These are phyloP conservation scores for Brachionus sp. DNA, from an alignment of 1,140 invertebrate species.

Conservation along the genomic window DNA sequence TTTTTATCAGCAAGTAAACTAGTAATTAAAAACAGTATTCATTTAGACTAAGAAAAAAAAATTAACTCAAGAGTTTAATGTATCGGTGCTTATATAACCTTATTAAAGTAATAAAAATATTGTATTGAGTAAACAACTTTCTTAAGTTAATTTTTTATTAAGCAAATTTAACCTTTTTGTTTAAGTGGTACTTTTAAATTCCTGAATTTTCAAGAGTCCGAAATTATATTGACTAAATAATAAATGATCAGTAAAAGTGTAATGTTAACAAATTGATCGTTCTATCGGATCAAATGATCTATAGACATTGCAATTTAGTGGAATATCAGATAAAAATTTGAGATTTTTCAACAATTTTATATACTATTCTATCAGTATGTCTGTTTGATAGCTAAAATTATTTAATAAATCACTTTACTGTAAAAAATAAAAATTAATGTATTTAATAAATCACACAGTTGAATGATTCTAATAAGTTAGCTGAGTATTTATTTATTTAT, in stretches of 20 bases:
- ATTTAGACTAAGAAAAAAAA: background rate
- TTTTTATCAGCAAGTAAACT: constrained; percentile 11
- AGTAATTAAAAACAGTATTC: background rate
- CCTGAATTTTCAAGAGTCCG: background rate
- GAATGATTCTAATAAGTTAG: background rate
- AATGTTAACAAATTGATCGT: background rate
- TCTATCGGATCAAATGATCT: background rate
- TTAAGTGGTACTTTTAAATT: background rate
- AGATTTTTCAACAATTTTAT: background rate
- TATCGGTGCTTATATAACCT: constrained; percentile 6
- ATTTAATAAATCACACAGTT: constrained; percentile 35
- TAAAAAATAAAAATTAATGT: background rate
- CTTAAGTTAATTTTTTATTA: background rate
- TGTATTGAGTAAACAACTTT: background rate
- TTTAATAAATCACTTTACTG: constrained; percentile 11
- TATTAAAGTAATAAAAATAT: background rate
- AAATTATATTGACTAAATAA: background rate
- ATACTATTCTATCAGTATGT: background rate
- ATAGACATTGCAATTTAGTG: constrained; percentile 17
- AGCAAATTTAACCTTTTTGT: background rate
- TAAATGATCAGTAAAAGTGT: background rate
- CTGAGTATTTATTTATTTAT: constrained; percentile 40
- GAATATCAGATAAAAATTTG: background rate
- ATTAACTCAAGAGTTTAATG: background rate
- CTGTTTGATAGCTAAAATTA: constrained; percentile 6